These are phyloP conservation scores for Nasonovia ribisnigri DNA, from an alignment of 2,888 invertebrate species.

Conservation along the genomic window DNA sequence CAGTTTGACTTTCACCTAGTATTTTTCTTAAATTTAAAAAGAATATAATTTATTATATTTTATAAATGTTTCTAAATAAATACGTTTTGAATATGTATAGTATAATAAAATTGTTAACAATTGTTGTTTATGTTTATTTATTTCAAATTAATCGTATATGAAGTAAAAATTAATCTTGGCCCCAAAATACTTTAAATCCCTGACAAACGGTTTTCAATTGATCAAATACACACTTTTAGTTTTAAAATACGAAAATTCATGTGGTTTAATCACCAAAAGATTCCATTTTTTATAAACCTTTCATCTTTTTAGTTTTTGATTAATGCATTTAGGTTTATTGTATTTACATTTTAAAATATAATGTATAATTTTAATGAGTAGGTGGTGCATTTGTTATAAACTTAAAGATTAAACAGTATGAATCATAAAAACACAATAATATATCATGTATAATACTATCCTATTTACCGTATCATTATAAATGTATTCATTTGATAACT, in stretches of 20 bases:
- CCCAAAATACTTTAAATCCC: background rate
- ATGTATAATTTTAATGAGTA: background rate
- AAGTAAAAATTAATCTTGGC: background rate
- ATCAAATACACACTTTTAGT: background rate
- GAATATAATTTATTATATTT: background rate
- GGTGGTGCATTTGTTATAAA: background rate
- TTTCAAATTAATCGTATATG: background rate
- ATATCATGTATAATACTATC: background rate
- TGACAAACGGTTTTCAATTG: background rate
- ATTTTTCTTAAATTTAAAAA: background rate
- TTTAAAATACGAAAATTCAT: background rate
- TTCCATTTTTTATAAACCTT: background rate
- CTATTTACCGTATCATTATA: background rate
- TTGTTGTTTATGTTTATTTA: background rate
- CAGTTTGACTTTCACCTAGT: background rate
- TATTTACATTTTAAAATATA: background rate
- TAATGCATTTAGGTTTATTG: background rate
- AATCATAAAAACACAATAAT: background rate
- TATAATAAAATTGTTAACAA: background rate
- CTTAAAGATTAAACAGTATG: background rate
- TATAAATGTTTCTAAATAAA: background rate
- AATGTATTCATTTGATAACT: constrained; percentile 19
- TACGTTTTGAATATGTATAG: background rate
- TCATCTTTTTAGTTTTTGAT: background rate
- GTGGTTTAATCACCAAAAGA: background rate